phyloP scores from a whole-genome alignment of 2,113 vertebrate species.

The Phrynocephalus versicolor region DNA sequence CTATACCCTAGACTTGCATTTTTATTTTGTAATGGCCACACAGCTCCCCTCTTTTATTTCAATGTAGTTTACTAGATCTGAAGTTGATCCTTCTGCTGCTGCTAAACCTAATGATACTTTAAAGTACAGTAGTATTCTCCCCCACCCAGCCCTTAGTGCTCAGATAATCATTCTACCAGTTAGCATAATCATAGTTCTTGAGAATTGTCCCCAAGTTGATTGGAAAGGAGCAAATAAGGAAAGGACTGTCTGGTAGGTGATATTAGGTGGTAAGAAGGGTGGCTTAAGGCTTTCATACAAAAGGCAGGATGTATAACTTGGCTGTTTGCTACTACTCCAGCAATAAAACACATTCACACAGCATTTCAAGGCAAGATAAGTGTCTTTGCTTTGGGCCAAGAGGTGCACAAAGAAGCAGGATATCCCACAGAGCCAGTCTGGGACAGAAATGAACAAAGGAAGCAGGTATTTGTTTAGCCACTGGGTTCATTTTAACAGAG shows the following conservation, averaged over 20 bases:
- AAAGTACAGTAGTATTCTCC: too few relatives aligned
- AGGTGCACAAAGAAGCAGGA: not conserved
- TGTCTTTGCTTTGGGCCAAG: not conserved
- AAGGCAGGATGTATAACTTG: not conserved
- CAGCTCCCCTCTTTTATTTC: too few relatives aligned
- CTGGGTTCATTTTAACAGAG: conserved; percentile 1
- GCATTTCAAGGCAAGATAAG: not conserved
- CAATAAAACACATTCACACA: not conserved
- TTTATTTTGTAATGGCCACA: too few relatives aligned
- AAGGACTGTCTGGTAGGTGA: not conserved
- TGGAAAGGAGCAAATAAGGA: not conserved
- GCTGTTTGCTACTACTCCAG: not conserved
- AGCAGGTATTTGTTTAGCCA: conserved; percentile 9
- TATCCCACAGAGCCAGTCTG: not conserved
- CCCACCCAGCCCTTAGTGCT: not conserved
- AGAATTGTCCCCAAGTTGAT: not conserved
- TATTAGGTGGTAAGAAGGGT: too few relatives aligned
- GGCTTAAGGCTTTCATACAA: not conserved
- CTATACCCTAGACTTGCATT: too few relatives aligned
- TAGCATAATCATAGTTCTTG: not conserved
- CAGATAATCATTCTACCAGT: not conserved
- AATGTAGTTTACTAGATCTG: not conserved
- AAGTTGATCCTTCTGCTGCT: not conserved
- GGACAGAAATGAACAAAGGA: conserved; percentile 3
- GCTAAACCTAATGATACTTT: not conserved